phyloP scores from a whole-genome alignment of 1,140 invertebrate genomes.

The Asobara japonica region DNA sequence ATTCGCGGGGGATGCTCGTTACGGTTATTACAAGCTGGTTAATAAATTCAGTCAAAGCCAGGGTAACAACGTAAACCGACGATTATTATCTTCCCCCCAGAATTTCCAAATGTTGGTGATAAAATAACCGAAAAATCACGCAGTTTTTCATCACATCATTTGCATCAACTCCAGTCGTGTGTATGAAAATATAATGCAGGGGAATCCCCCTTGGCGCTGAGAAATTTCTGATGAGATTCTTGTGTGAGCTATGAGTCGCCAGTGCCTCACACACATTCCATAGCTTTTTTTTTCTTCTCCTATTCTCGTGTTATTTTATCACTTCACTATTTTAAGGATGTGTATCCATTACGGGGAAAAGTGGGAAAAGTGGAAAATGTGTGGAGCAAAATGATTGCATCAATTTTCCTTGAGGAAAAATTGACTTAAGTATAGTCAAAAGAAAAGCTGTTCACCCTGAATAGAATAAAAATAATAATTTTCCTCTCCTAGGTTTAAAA shows the following conservation, averaged over 20 bases:
- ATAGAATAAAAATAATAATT: too few relatives aligned
- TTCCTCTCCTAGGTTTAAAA: too few relatives aligned
- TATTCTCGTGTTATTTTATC: background rate
- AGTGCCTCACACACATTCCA: background rate
- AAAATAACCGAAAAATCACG: background rate
- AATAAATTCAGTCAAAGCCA: slow-evolving; percentile 6
- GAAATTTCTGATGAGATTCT: background rate
- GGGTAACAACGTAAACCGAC: background rate
- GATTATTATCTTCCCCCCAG: slow-evolving; percentile 5
- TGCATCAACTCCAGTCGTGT: background rate
- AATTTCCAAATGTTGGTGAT: background rate
- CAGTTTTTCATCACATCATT: background rate
- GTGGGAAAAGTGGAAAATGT: too few relatives aligned
- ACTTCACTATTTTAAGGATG: too few relatives aligned
- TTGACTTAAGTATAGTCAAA: too few relatives aligned
- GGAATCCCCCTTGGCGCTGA: too few relatives aligned
- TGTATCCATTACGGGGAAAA: too few relatives aligned
- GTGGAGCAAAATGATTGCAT: too few relatives aligned
- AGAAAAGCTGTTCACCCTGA: too few relatives aligned
- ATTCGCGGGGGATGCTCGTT: slow-evolving; percentile 9
- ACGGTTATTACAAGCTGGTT: slow-evolving; percentile 13
- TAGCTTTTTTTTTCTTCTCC: too few relatives aligned
- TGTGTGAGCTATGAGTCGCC: background rate
- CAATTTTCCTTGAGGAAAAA: too few relatives aligned
- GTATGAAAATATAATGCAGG: too few relatives aligned